Evolutionary conservation across 2,888 invertebrate species (phyloP).

Genomic region (Erannis defoliaria): DNA sequence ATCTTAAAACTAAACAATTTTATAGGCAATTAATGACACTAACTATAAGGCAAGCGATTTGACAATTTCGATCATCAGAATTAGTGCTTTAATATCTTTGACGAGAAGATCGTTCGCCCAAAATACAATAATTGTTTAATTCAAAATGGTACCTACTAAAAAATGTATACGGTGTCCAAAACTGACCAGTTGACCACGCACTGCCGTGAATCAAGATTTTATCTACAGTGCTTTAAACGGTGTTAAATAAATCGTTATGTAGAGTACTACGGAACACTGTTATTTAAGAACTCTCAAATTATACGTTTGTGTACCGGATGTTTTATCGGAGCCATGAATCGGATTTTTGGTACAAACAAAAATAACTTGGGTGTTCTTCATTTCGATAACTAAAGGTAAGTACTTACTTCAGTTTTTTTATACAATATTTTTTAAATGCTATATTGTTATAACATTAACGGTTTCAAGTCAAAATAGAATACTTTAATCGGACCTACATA

Average conservation of each 20-base stretch:
- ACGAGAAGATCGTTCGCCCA: background rate
- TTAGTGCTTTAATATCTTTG: too few relatives aligned
- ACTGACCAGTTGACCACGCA: constrained; percentile 6
- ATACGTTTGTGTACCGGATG: constrained; percentile 7
- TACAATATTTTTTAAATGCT: background rate
- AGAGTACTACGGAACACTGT: constrained; percentile 10
- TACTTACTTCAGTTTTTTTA: too few relatives aligned
- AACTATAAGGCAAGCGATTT: too few relatives aligned
- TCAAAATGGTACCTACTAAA: background rate
- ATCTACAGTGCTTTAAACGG: constrained; percentile 17
- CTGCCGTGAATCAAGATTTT: constrained; percentile 5
- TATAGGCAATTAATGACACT: too few relatives aligned
- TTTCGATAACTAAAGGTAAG: background rate
- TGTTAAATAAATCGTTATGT: constrained; percentile 19
- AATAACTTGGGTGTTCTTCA: constrained; percentile 9
- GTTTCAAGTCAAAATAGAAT: too few relatives aligned
- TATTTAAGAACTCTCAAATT: constrained; percentile 25
- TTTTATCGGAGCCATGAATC: constrained; percentile 12
- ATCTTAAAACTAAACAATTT: too few relatives aligned
- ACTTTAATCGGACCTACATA: too few relatives aligned
- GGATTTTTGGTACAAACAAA: background rate
- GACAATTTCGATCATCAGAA: too few relatives aligned
- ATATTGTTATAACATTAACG: background rate
- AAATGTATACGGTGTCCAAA: background rate
- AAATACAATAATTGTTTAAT: background rate